These are phyloP conservation scores for Cheilosia variabilis DNA, from an alignment of 2,888 invertebrate species.

Conservation along the genomic window DNA sequence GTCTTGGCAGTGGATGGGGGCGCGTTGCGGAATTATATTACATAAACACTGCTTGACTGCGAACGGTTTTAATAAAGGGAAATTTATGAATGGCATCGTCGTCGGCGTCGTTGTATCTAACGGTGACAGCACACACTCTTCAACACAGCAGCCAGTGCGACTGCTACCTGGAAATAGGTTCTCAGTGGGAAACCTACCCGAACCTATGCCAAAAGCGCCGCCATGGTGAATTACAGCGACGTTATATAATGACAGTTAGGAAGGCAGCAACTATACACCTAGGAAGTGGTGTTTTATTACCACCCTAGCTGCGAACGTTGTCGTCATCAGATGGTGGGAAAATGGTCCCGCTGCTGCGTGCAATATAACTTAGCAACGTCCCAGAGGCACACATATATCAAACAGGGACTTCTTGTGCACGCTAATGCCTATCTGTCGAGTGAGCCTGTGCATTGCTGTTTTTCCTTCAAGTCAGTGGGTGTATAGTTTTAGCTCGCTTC, in stretches of 20 bases:
- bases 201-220: conserved; percentile 14
- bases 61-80: conserved; percentile 68
- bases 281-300: conserved; percentile 60
- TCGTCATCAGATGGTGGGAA: conserved; percentile 38
- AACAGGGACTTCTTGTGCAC: conserved; percentile 19
- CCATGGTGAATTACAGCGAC: conserved; percentile 29
- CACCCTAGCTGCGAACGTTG: conserved; percentile 1
- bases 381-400: conserved; percentile 52
- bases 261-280: conserved; percentile 13
- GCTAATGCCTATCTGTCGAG: neutral
- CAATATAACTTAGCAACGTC: conserved; percentile 43
- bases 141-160: conserved; percentile 18
- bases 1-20: conserved; percentile 1
- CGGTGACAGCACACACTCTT: conserved; percentile 32
- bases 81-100: conserved; percentile 68
- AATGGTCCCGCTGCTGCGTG: conserved; percentile 52
- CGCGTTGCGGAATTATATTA: conserved; percentile 54
- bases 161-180: conserved; percentile 26
- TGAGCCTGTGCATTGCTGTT: neutral
- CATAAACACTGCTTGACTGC: conserved; percentile 67
- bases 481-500: conserved; percentile 5
- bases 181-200: neutral
- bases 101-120: conserved; percentile 39
- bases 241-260: conserved; percentile 43
- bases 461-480: neutral